Evolutionary conservation across 2,888 invertebrate species (phyloP).

Genomic region (Digitonthophagus gazella): DNA sequence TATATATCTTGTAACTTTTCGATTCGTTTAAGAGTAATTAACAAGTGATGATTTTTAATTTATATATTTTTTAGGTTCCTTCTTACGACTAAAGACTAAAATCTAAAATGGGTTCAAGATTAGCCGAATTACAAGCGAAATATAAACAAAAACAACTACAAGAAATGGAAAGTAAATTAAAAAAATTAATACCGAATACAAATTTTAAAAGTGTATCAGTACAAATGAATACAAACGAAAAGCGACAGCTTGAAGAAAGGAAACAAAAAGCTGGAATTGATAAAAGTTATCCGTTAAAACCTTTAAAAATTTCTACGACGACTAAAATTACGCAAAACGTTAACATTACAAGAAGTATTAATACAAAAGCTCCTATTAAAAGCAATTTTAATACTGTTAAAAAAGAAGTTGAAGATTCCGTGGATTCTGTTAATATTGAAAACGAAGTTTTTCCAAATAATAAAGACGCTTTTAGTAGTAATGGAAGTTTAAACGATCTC

Average conservation of each 20-base stretch:
- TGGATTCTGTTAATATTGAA: neutral
- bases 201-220: slow-evolving; percentile 54
- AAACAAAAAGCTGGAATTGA: slow-evolving; percentile 74
- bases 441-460: neutral
- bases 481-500: neutral
- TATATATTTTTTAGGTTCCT: neutral
- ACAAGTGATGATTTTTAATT: neutral
- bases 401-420: neutral
- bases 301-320: slow-evolving; percentile 57
- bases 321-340: neutral
- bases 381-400: neutral
- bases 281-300: slow-evolving; percentile 78
- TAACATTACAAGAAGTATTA: neutral
- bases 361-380: neutral
- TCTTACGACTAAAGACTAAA: neutral
- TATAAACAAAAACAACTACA: slow-evolving; percentile 81
- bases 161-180: slow-evolving; percentile 75
- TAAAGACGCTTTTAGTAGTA: neutral
- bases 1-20: too few relatives aligned
- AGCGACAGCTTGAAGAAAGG: slow-evolving; percentile 74
- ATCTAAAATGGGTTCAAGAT: neutral
- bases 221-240: slow-evolving; percentile 1
- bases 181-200: slow-evolving; percentile 67
- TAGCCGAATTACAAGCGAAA: slow-evolving; percentile 61
- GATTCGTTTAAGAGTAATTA: too few relatives aligned